Evolutionary conservation across 2,888 invertebrate genomes (phyloP).

Genomic region (Drosophila longiperda): DNA sequence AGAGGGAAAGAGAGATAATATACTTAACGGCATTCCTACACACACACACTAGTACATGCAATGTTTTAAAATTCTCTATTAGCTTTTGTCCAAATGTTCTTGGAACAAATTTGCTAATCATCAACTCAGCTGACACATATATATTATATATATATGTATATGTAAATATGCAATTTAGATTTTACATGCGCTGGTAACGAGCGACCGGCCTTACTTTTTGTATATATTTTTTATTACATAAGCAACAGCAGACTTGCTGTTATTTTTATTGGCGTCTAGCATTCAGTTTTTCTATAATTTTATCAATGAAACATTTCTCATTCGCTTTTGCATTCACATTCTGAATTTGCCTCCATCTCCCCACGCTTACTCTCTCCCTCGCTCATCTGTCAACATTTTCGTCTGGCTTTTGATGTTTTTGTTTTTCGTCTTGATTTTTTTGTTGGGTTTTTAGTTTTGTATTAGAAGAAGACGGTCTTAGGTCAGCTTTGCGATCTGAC

Average conservation of each 20-base stretch:
- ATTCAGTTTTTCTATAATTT: constrained; percentile 53
- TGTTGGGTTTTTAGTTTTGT: constrained; percentile 28
- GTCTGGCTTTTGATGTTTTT: constrained; percentile 50
- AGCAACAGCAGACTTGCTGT: constrained; percentile 41
- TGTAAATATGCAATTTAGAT: constrained; percentile 38
- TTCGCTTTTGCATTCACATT: constrained; percentile 9
- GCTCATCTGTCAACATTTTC: constrained; percentile 46
- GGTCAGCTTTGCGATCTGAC: constrained; percentile 31
- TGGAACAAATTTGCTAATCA: constrained; percentile 59
- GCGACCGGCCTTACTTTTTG: constrained; percentile 45
- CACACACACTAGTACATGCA: neutral
- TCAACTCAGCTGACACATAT: constrained; percentile 11
- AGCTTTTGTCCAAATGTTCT: constrained; percentile 31
- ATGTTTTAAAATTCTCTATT: constrained; percentile 32
- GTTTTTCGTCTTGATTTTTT: neutral
- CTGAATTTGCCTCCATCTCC: neutral
- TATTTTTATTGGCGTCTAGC: constrained; percentile 59
- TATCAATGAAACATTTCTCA: constrained; percentile 54
- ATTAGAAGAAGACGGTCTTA: constrained; percentile 29
- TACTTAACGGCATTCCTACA: constrained; percentile 17
- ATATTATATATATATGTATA: constrained; percentile 8
- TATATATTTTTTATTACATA: constrained; percentile 59
- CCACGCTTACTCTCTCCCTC: neutral
- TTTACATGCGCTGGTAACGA: constrained; percentile 48
- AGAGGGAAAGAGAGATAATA: constrained; percentile 19